These are phyloP conservation scores for Eulemur macaco DNA, from an alignment of 2,113 vertebrate genomes.

Conservation along the genomic window DNA sequence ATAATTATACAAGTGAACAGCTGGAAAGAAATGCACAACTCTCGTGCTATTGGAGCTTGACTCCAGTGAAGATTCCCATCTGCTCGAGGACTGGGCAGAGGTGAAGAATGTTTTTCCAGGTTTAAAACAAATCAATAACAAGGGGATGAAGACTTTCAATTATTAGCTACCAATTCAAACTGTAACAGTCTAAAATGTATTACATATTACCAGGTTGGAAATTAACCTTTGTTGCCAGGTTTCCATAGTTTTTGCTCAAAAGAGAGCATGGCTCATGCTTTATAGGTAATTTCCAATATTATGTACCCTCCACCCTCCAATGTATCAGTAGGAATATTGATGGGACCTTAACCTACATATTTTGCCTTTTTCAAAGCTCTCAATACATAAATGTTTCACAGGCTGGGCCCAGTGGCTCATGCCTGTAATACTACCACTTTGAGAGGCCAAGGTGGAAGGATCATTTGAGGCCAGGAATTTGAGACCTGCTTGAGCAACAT, in stretches of 20 bases:
- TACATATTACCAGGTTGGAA: neutral
- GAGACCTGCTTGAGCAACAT: too few relatives aligned
- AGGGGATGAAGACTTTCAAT: conserved; percentile 34
- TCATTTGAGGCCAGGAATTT: too few relatives aligned
- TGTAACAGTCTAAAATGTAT: neutral
- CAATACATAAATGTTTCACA: neutral
- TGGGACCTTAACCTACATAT: neutral
- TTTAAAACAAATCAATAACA: conserved; percentile 32
- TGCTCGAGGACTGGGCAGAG: neutral
- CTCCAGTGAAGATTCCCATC: neutral
- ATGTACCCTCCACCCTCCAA: too few relatives aligned
- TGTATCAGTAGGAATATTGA: neutral
- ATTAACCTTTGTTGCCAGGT: neutral
- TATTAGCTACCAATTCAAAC: conserved; percentile 46
- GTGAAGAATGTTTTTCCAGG: neutral
- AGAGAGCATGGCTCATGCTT: neutral
- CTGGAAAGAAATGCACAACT: neutral
- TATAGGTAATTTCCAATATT: neutral
- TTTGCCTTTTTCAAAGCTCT: neutral
- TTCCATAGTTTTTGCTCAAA: neutral
- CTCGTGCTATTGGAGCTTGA: neutral
- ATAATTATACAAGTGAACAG: neutral
- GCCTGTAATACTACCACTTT: too few relatives aligned
- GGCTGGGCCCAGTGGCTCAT: too few relatives aligned
- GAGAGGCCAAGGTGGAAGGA: too few relatives aligned